Evolutionary conservation across 2,797 vertebrate species (phyloP).

Genomic region (Carduelis carduelis): DNA sequence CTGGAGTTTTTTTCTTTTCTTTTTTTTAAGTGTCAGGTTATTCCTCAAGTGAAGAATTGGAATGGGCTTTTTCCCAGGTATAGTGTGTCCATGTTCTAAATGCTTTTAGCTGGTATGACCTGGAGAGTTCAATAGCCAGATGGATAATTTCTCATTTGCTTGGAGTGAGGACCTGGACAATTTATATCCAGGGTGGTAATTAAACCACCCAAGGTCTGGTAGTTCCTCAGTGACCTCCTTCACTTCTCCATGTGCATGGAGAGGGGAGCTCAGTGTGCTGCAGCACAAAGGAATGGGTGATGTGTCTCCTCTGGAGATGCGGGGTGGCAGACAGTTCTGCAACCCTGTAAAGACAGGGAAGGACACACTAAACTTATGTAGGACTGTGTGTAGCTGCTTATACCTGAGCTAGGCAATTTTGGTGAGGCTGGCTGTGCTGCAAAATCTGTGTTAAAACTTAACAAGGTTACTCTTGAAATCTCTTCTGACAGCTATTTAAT

Average conservation of each 20-base stretch:
- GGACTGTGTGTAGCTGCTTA: background rate
- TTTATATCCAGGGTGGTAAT: background rate
- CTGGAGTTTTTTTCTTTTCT: background rate
- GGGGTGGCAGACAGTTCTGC: background rate
- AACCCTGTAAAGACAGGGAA: background rate
- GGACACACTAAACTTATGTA: background rate
- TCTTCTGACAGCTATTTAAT: constrained; percentile 49
- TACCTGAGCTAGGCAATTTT: background rate
- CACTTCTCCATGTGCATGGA: background rate
- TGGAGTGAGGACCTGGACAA: background rate
- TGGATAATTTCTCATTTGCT: background rate
- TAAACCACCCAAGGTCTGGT: background rate
- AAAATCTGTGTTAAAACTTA: background rate
- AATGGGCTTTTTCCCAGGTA: background rate
- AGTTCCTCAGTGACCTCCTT: background rate
- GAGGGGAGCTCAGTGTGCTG: background rate
- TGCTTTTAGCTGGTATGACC: background rate
- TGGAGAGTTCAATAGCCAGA: background rate
- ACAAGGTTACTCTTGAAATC: constrained; percentile 31
- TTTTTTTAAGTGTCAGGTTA: background rate
- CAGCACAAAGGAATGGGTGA: background rate
- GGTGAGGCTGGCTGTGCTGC: background rate
- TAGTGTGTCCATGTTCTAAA: background rate
- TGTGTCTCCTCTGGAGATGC: background rate
- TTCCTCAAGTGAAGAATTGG: background rate